Conservation (phyloP, 2,888 invertebrate species). For the Hirtodrosophila cameraria region DNA sequence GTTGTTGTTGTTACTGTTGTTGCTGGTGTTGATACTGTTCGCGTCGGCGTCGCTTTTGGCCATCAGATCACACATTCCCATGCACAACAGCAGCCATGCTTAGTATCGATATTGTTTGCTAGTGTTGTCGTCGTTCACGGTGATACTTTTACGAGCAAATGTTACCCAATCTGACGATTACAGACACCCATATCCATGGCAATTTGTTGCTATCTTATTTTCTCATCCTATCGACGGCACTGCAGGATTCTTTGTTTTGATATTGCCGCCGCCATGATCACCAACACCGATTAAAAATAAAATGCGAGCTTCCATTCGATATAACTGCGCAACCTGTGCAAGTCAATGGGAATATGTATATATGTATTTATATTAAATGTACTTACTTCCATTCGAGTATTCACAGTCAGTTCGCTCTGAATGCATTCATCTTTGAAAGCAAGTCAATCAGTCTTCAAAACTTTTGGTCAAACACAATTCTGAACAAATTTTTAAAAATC, state of each 20-base stretch:
- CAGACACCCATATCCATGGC: constrained; percentile 66
- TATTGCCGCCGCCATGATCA: constrained; percentile 66
- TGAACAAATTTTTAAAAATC: too few relatives aligned
- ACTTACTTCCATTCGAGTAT: too few relatives aligned
- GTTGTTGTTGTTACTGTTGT: constrained; percentile 19
- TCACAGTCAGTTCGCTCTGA: too few relatives aligned
- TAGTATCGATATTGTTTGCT: constrained; percentile 31
- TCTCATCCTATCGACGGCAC: constrained; percentile 69
- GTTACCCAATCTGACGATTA: constrained; percentile 74
- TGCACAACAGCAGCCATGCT: constrained; percentile 20
- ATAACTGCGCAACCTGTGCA: neutral
- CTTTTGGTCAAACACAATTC: too few relatives aligned
- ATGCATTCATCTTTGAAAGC: too few relatives aligned
- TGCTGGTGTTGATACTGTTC: constrained; percentile 47
- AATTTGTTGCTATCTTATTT: constrained; percentile 75
- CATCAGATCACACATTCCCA: constrained; percentile 63
- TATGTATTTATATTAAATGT: too few relatives aligned
- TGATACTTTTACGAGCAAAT: constrained; percentile 70
- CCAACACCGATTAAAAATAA: constrained; percentile 56
- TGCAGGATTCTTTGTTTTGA: constrained; percentile 74
- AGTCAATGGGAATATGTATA: too few relatives aligned
- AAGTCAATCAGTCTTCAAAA: too few relatives aligned
- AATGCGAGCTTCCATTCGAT: neutral
- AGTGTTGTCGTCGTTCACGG: constrained; percentile 36
- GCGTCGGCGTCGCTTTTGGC: constrained; percentile 59